Conservation (phyloP, 1,140 invertebrate genomes). For the Microplitis demolitor region DNA sequence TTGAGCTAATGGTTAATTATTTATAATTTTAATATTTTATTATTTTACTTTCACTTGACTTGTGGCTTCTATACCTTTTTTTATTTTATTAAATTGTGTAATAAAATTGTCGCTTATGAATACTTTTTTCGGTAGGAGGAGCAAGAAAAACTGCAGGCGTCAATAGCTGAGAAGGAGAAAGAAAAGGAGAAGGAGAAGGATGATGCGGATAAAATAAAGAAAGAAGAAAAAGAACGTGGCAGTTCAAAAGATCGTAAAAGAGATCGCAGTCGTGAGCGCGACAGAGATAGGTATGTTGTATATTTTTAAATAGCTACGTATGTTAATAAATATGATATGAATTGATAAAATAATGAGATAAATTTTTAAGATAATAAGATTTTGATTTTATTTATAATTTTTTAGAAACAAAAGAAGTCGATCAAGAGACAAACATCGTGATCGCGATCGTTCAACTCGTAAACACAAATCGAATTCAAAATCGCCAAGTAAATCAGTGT, state of each 20-base stretch:
- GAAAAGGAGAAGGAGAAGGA: conserved; percentile 57
- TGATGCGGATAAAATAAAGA: conserved; percentile 57
- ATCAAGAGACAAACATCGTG: conserved; percentile 60
- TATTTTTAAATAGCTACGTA: neutral
- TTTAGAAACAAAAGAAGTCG: conserved; percentile 59
- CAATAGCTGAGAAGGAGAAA: conserved; percentile 62
- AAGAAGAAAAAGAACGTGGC: conserved; percentile 56
- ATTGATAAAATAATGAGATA: no score
- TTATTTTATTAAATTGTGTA: conserved; percentile 4
- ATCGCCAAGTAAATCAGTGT: conserved; percentile 52
- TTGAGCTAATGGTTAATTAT: conserved; percentile 19
- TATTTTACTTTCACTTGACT: neutral
- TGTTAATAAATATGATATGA: neutral
- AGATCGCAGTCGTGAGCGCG: conserved; percentile 58
- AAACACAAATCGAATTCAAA: conserved; percentile 53
- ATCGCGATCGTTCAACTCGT: conserved; percentile 58
- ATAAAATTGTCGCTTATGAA: conserved; percentile 8
- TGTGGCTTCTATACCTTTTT: neutral
- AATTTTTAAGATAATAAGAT: neutral
- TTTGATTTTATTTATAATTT: conserved; percentile 22
- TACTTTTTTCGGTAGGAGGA: conserved; percentile 65
- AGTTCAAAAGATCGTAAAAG: conserved; percentile 54
- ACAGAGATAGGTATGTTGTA: conserved; percentile 56
- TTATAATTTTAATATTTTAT: neutral
- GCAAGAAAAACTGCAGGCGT: conserved; percentile 72